phyloP scores from a whole-genome alignment of 1,140 invertebrate species.

The Paralvinella palmiformis region DNA sequence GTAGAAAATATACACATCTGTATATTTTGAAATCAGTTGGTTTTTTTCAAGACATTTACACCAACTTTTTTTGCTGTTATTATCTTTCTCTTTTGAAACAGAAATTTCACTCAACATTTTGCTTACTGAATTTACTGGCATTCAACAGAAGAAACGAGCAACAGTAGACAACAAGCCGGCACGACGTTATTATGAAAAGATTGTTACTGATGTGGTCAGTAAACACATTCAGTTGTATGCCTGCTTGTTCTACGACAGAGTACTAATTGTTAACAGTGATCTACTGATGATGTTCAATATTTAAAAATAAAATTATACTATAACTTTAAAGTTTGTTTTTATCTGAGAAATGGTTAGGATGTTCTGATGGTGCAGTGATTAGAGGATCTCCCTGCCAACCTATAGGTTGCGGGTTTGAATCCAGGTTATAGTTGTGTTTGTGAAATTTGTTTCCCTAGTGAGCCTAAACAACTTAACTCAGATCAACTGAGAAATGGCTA shows the following conservation, averaged over 20 bases:
- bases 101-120: constrained; percentile 28
- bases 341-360: too few species aligned
- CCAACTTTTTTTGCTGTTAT: background rate
- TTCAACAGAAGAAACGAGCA: constrained; percentile 28
- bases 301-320: too few species aligned
- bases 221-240: too few species aligned
- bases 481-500: background rate
- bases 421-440: too few species aligned
- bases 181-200: constrained; percentile 38
- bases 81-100: constrained; percentile 15
- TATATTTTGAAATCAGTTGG: background rate
- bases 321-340: too few species aligned
- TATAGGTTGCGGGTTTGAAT: too few species aligned
- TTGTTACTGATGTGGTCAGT: constrained; percentile 38
- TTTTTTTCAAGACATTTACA: background rate
- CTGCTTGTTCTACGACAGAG: too few species aligned
- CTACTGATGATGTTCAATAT: too few species aligned
- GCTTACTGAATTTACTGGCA: constrained; percentile 27
- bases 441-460: too few species aligned
- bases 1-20: background rate
- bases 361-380: background rate
- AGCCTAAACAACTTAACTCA: background rate
- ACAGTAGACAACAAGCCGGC: constrained; percentile 32
- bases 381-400: background rate
- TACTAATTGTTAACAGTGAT: too few species aligned